Evolutionary conservation across 2,888 invertebrate genomes (phyloP).

Genomic region (Pseudococcus viburni): DNA sequence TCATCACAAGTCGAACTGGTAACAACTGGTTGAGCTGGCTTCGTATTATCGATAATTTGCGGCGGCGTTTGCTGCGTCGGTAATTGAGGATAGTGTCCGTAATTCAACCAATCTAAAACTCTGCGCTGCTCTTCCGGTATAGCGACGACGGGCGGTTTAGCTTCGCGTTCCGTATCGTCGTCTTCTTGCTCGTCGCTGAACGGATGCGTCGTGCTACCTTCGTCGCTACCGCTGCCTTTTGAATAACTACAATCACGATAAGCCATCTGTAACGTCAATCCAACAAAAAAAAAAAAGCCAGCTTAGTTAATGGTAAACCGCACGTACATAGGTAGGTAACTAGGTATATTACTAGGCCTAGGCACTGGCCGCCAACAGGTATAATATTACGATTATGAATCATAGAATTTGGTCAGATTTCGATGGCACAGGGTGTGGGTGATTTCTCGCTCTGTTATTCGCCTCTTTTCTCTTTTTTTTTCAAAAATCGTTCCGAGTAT

Average conservation of each 20-base stretch:
- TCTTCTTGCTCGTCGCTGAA: constrained; percentile 65
- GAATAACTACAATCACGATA: constrained; percentile 64
- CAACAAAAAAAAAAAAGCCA: too few species aligned
- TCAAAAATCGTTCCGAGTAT: too few species aligned
- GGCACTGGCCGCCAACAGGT: too few species aligned
- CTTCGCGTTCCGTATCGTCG: constrained; percentile 57
- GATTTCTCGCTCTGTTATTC: too few species aligned
- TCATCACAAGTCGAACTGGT: constrained; percentile 66
- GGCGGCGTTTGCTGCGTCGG: constrained; percentile 18
- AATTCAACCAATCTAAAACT: constrained; percentile 64
- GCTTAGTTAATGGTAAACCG: too few species aligned
- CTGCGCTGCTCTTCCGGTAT: constrained; percentile 63
- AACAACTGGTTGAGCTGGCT: constrained; percentile 64
- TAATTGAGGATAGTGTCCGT: constrained; percentile 61
- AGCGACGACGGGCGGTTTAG: constrained; percentile 51
- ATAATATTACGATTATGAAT: too few species aligned
- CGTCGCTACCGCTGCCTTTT: constrained; percentile 65
- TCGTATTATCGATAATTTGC: constrained; percentile 29
- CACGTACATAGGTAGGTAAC: too few species aligned
- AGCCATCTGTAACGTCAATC: constrained; percentile 55
- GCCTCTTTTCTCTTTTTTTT: too few species aligned
- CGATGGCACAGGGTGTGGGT: too few species aligned
- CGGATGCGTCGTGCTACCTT: constrained; percentile 62
- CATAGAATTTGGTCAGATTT: too few species aligned
- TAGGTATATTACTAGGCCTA: too few species aligned